phyloP scores from a whole-genome alignment of 2,113 vertebrate species.

The Amphiprion ocellaris region DNA sequence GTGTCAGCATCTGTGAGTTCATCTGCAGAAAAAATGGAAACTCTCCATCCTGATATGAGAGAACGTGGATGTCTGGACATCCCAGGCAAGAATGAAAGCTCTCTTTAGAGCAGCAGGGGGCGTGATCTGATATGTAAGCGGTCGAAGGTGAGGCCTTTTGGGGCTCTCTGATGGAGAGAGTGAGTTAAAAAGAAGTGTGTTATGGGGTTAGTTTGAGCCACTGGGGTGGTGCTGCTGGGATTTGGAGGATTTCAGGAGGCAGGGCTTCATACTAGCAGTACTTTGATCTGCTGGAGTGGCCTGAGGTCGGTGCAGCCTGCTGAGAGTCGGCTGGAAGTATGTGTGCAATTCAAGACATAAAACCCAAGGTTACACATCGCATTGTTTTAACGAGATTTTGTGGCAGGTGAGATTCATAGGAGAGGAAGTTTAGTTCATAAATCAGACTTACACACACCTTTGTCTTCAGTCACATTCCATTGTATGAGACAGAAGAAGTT shows the following conservation, averaged over 20 bases:
- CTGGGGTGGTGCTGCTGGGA: slow-evolving; percentile 16
- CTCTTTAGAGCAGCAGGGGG: neutral
- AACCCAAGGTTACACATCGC: slow-evolving; percentile 27
- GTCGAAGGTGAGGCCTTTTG: neutral
- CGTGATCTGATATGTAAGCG: neutral
- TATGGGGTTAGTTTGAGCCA: slow-evolving; percentile 13
- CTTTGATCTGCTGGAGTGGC: slow-evolving; percentile 69
- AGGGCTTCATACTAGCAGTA: no score
- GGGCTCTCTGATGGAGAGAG: slow-evolving; percentile 11
- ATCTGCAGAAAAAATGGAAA: slow-evolving; percentile 24
- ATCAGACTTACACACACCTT: slow-evolving; percentile 27
- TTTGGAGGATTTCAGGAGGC: slow-evolving; percentile 14
- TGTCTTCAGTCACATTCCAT: neutral
- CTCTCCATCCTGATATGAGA: neutral
- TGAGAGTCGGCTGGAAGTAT: slow-evolving; percentile 10
- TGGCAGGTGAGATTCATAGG: slow-evolving; percentile 51
- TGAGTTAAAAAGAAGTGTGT: slow-evolving; percentile 10
- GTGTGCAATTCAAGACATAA: slow-evolving; percentile 25
- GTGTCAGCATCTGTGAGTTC: slow-evolving; percentile 53
- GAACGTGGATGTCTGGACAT: neutral
- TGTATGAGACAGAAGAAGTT: neutral
- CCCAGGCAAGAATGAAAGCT: slow-evolving; percentile 1
- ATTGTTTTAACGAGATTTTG: slow-evolving; percentile 40
- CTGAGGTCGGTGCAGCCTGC: slow-evolving; percentile 58
- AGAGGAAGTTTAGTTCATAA: slow-evolving; percentile 30